Evolutionary conservation across 1,140 invertebrate species (phyloP), one percentile per base, ranked within the genome.

Genomic region (Drosophila sturtevanti): DNA sequence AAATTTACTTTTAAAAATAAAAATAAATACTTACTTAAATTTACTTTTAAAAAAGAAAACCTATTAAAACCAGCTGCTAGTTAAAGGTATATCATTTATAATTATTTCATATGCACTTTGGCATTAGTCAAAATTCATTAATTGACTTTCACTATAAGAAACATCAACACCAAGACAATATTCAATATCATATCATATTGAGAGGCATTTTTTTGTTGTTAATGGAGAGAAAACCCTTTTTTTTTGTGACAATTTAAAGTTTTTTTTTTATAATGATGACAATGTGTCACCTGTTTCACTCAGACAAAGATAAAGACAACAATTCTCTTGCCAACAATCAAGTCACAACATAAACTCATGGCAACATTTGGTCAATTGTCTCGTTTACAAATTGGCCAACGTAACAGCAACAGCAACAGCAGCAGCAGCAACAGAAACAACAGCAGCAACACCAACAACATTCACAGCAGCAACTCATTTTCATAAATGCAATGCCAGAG

Each of bases 401-500:
- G 58, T 62, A 63, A 37, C 16, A 18, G 10, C 16, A 16, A 6
- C 27, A 14, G 55, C 27, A 24, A 0, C 18, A 35, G 12, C 52
- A 24, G 18, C 27, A 11, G 34, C 14, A 35, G 35, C 52, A 44
- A 70, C 18, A 55, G 68, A n/a, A n/a, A n/a, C 64, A 14, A 7
- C 27, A 16, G n/a, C 7, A 18, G 34, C 9, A 31, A 4, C 5
- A 38, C 9, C 63, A 48, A 12, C 35, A 16, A 14, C 24, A 38
- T 14, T 41, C 38, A 58, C 24, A 56, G 71, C 63, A 48, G 66
- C 68, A 89, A 79, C 82, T 87, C 79, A 86, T 86, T 86, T 86
- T 86, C 84, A 86, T 86, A 86, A 86, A 86, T 86, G 76, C 79
- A 89, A 72, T 51, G 64, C 51, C n/a, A n/a, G n/a, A n/a, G n/a